Conservation (phyloP, 2,888 invertebrate genomes). For the Ceriagrion tenellum region DNA sequence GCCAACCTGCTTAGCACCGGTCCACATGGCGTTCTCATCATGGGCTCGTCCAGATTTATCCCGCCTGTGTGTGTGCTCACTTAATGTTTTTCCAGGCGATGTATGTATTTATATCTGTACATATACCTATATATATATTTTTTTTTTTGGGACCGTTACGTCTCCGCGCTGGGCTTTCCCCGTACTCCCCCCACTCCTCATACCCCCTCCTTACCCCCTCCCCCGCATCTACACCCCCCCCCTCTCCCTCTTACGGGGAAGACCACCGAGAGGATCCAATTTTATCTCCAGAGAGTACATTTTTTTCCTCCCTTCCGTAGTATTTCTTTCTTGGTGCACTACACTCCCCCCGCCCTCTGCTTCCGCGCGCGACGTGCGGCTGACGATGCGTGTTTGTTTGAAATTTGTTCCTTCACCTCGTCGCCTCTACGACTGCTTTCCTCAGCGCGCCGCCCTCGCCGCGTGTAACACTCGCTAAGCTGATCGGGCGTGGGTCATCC, state of each 20-base stretch:
- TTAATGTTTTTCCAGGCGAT: neutral
- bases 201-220: neutral
- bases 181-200: neutral
- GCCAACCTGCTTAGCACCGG: too few species aligned
- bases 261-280: neutral
- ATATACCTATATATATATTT: neutral
- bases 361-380: neutral
- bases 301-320: neutral
- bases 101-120: neutral
- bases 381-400: constrained; percentile 26
- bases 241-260: neutral
- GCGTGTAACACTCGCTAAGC: too few species aligned
- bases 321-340: neutral
- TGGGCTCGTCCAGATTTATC: neutral
- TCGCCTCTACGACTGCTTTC: too few species aligned
- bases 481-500: too few species aligned
- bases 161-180: neutral
- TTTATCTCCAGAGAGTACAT: neutral
- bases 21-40: neutral
- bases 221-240: neutral
- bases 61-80: neutral
- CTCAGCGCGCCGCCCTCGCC: neutral
- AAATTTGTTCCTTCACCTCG: neutral
- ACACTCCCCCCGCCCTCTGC: neutral
- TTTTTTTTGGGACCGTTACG: constrained; percentile 20